Base-by-base conservation (phyloP, 1,140 invertebrate genomes). In the Calliphora vicina region DNA sequence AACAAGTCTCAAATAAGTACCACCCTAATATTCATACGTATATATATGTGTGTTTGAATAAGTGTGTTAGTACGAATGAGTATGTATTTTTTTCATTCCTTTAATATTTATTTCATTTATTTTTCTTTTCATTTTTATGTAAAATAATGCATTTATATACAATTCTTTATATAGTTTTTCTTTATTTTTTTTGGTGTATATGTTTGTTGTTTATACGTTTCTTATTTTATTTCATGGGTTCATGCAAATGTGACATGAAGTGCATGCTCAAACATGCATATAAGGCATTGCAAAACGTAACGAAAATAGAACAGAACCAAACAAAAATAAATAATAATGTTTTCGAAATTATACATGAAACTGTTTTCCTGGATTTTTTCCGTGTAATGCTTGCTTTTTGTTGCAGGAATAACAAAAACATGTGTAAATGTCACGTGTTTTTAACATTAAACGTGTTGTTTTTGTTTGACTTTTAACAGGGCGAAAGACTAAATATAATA, bases 381-480 rank as follows among this genome's bases (percentile, higher is more conserved):
- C 29, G 35, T 35, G 35, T 35, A 35, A 35, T 35, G 35, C 35
- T 4, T 35, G 23, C 29, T 81, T 67, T 67, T 67, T 67, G 9
- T 20, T 67, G 15, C 50, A 57, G n/a, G 15, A 1, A n/a, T 2
- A 23, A 67, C 0, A 67, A 67, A 81, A 27, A 81, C 80, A 81
- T 81, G 80, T 61, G 80, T 67, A 81, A 81, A 61, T 81, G 80
- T 61, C 80, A 81, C 80, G 80, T 81, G 45, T 67, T 57, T 61
- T 67, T 61, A 61, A 67, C 80, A 67, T 81, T 57, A 81, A 81
- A 81, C 50, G 50, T 81, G 80, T 81, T 81, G 45, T 81, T 35
- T 5, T 81, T 81, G 50, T 26, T 81, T 57, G 57, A 81, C 57
- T 81, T 57, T 61, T 81, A 35, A 81, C 80, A 17, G 13, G 8